Percentiles rank a stretch among this genome's conserved stretches.
Evolutionary conservation across 2,797 vertebrate species (phyloP).

Genomic region (Zenarchopterus dispar): DNA sequence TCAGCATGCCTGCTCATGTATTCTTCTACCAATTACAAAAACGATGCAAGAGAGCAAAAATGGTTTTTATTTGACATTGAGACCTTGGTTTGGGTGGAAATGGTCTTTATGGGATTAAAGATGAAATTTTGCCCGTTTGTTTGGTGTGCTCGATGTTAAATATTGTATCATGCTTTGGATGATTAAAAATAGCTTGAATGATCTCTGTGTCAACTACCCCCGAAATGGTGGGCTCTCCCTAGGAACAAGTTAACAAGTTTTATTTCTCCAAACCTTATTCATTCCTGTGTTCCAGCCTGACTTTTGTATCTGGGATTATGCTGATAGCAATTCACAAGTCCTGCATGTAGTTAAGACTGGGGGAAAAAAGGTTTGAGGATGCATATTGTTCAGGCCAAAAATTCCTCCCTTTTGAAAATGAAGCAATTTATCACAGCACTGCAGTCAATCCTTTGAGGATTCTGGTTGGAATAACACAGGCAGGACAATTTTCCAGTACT

Average conservation of each 20-base stretch:
- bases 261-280: neutral
- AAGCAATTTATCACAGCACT: conserved; percentile 51
- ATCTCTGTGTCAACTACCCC: no score
- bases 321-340: conserved; percentile 29
- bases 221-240: no score
- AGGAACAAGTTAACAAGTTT: conserved; percentile 1
- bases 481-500: conserved; percentile 6
- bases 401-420: conserved; percentile 38
- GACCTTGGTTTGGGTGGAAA: no score
- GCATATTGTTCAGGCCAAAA: conserved; percentile 18
- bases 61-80: no score
- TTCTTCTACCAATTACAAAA: no score
- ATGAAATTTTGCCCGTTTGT: no score
- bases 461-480: conserved; percentile 13
- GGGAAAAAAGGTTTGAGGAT: conserved; percentile 29
- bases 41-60: no score
- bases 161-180: no score
- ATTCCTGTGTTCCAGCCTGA: neutral
- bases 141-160: no score
- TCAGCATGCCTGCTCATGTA: no score
- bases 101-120: no score
- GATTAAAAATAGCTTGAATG: no score
- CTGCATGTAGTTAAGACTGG: conserved; percentile 12
- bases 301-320: conserved; percentile 28
- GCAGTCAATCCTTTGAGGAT: conserved; percentile 41